phyloP scores from a whole-genome alignment of 2,888 invertebrate species.

The Blera fallax region DNA sequence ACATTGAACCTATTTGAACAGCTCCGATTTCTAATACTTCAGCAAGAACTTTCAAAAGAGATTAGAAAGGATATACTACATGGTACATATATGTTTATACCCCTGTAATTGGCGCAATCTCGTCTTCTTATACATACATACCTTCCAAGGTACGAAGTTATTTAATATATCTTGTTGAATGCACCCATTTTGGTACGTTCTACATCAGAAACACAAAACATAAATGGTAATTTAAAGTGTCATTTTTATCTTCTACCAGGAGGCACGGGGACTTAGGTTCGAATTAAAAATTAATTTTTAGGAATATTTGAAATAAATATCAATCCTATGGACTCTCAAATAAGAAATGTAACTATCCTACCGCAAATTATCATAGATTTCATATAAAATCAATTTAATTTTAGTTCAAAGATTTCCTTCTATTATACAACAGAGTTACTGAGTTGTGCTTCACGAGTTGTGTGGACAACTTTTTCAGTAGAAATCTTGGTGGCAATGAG shows the following conservation, averaged over 20 bases:
- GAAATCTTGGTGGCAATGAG: slow-evolving; percentile 77
- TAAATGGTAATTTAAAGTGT: slow-evolving; percentile 5
- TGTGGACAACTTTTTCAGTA: slow-evolving; percentile 79
- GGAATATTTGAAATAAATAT: slow-evolving; percentile 19
- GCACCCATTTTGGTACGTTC: not conserved
- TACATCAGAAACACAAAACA: not conserved
- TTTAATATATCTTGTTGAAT: not conserved
- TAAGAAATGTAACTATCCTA: slow-evolving; percentile 44
- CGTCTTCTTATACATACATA: no score
- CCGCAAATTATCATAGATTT: not conserved
- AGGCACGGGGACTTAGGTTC: not conserved
- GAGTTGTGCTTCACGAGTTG: slow-evolving; percentile 80
- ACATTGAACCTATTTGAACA: no score
- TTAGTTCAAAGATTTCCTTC: slow-evolving; percentile 81
- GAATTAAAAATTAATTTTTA: not conserved
- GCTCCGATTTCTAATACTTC: no score
- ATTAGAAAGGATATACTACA: no score
- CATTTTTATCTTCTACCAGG: slow-evolving; percentile 14
- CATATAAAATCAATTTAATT: slow-evolving; percentile 15
- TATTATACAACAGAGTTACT: slow-evolving; percentile 81
- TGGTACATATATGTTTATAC: no score
- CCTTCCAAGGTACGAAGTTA: not conserved
- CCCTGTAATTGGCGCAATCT: no score
- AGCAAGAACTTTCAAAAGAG: no score
- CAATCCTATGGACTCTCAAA: slow-evolving; percentile 44